Conservation (phyloP, 2,113 vertebrate species). For the Amphiprion percula region DNA sequence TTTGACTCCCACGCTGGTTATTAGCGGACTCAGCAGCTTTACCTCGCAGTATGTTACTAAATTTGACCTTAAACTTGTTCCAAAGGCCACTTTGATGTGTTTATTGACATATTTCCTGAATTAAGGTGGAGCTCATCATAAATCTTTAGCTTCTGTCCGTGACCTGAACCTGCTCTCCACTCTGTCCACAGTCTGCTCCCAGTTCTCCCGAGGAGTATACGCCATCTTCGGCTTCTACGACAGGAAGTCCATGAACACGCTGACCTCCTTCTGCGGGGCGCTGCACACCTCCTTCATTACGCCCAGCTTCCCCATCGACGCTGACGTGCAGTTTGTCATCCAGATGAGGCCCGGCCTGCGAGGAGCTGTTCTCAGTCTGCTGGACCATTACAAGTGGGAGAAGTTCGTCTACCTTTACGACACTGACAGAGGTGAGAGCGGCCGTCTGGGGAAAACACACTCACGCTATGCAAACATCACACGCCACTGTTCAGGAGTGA, state of each 20-base stretch:
- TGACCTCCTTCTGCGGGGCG: constrained; percentile 97
- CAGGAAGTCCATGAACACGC: constrained; percentile 98
- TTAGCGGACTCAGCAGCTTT: neutral
- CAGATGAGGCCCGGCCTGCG: constrained; percentile 95
- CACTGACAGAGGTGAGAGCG: constrained; percentile 94
- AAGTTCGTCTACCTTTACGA: constrained; percentile 98
- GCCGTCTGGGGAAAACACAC: neutral
- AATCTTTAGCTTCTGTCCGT: constrained; percentile 20
- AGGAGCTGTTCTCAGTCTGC: constrained; percentile 91
- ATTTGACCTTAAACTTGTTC: neutral
- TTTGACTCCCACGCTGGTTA: neutral
- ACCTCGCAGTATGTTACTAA: neutral
- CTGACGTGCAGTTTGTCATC: constrained; percentile 97
- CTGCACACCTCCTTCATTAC: constrained; percentile 98
- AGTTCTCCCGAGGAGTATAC: constrained; percentile 98
- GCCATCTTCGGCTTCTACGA: constrained; percentile 99
- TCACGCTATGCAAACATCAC: neutral
- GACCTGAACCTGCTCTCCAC: constrained; percentile 62
- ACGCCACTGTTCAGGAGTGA: neutral
- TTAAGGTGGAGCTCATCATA: constrained; percentile 2
- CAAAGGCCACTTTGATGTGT: neutral
- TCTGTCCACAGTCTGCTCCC: constrained; percentile 92
- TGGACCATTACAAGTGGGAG: constrained; percentile 96
- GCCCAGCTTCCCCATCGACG: constrained; percentile 95
- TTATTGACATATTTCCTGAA: neutral